Conservation (phyloP, 2,113 vertebrate genomes). For the Brachyhypopomus gauderio region DNA sequence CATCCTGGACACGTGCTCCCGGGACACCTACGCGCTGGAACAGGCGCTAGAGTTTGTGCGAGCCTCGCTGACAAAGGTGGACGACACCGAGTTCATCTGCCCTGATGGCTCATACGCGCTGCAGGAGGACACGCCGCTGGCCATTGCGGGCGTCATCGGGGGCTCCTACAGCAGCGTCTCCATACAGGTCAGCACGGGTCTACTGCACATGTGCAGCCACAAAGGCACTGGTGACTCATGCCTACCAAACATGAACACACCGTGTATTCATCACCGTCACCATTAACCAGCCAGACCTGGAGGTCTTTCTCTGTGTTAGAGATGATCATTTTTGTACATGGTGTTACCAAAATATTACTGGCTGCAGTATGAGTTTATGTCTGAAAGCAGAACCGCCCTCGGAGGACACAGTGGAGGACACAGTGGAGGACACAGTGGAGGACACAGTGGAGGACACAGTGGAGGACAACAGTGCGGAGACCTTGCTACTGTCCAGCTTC, state of each 20-base stretch:
- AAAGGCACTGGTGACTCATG: neutral
- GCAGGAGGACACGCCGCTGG: conserved; percentile 91
- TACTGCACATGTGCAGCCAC: neutral
- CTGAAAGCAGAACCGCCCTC: conserved; percentile 19
- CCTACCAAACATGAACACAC: neutral
- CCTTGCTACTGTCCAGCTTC: conserved; percentile 36
- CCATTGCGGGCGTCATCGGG: conserved; percentile 93
- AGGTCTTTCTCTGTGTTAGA: too few species aligned
- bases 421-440: conserved; percentile 28
- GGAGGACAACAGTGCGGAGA: conserved; percentile 17
- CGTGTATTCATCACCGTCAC: too few species aligned
- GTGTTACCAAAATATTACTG: conserved; percentile 29
- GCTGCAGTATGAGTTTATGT: conserved; percentile 20
- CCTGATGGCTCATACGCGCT: conserved; percentile 95
- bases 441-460: too few species aligned
- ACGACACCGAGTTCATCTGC: conserved; percentile 98
- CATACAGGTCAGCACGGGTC: conserved; percentile 84
- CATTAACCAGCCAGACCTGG: too few species aligned
- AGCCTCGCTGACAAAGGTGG: conserved; percentile 96
- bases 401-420: conserved; percentile 36
- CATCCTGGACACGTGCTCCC: conserved; percentile 96
- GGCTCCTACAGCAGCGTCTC: conserved; percentile 98
- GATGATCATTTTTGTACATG: neutral
- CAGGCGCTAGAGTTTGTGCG: conserved; percentile 98
- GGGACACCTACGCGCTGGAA: conserved; percentile 96